Evolutionary conservation across 2,113 vertebrate genomes (phyloP).

Genomic region (Sturnus vulgaris): DNA sequence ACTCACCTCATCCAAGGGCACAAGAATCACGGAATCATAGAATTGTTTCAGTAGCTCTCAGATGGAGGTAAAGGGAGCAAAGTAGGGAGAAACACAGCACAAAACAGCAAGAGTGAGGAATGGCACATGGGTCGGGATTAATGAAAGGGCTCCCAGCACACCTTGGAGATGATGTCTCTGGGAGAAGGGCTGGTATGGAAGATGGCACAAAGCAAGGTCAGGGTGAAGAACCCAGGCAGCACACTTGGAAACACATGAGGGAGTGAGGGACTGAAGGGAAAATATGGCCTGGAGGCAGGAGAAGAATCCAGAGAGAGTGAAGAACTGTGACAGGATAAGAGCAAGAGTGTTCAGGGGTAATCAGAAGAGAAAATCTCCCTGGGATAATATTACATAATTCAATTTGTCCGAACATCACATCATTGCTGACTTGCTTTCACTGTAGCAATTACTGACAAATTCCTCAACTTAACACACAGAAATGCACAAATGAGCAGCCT

Average conservation of each 20-base stretch:
- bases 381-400: neutral
- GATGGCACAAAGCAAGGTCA: neutral
- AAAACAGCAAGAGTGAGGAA: neutral
- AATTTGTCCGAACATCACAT: neutral
- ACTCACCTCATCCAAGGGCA: neutral
- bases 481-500: neutral
- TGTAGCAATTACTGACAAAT: neutral
- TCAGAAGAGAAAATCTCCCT: neutral
- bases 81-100: neutral
- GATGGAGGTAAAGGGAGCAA: neutral
- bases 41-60: neutral
- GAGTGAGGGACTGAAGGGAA: neutral
- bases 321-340: neutral
- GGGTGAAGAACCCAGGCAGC: neutral
- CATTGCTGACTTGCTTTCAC: neutral
- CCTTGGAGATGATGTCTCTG: neutral
- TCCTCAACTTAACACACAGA: neutral
- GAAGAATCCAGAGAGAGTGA: neutral
- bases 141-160: neutral
- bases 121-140: fast-evolving
- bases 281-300: neutral
- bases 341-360: neutral
- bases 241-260: neutral
- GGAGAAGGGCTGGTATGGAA: neutral
- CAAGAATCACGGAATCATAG: neutral